Base-by-base conservation (phyloP, 2,888 invertebrate species). In the Drosophila cracens region DNA sequence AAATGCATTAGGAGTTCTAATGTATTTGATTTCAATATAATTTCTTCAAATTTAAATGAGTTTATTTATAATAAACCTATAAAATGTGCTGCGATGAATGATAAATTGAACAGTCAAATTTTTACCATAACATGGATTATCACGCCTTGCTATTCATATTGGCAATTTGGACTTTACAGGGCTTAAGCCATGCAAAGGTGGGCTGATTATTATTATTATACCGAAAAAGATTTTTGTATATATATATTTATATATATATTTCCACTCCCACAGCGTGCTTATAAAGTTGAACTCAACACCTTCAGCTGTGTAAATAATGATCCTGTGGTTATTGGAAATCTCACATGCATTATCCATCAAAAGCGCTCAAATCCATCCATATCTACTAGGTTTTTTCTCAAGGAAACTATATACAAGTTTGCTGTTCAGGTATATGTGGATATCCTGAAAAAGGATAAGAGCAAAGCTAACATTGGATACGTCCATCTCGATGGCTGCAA, bases 401-500 rank as follows among this genome's bases (percentile, higher is more conserved):
- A 11, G 1, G 0, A 60, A n/a, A 10, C 0, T 0, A 0, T 34
- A 0, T 27, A 46, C 0, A 29, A 49, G 4, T 51, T 76, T 1
- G 11, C 4, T 25, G 2, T 72, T 1, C 0, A 31, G 2, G 4
- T 49, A 1, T 13, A 54, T 3, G 10, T 73, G 7, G 48, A 52
- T 2, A n/a, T 74, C 49, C 0, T 79, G 0, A 77, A 70, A 13
- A 82, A 76, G 67, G 81, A 81, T 43, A 83, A 87, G 18, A 77
- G 33, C 13, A 76, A 56, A 53, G 36, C 82, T 10, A 82, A 56
- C 33, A 18, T 85, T 0, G 59, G 76, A 0, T 53, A 61, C 1
- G 7, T 61, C 0, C 63, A 76, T 3, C 46, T 79, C 21, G 70
- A 90, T 63, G 89, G 83, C 18, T 90, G 90, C 60, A 74, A 75